These are phyloP conservation scores for Hyperopisus bebe DNA, from an alignment of 2,113 vertebrate genomes.

Conservation along the genomic window DNA sequence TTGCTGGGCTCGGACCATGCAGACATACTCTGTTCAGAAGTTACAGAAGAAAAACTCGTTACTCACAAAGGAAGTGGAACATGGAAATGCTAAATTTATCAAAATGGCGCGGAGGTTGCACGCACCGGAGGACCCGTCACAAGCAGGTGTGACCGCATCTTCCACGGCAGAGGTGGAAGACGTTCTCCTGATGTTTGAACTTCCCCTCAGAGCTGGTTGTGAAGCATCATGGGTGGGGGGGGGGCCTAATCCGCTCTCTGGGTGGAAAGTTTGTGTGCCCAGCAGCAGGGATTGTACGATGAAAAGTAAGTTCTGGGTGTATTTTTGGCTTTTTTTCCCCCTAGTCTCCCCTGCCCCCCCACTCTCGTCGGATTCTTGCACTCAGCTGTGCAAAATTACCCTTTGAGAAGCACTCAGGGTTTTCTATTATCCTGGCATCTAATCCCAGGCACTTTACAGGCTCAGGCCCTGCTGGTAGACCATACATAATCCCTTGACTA, in stretches of 20 bases:
- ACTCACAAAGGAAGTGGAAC: not conserved
- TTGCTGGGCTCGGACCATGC: too few relatives aligned
- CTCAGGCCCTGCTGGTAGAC: constrained; percentile 44
- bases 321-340: not conserved
- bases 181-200: not conserved
- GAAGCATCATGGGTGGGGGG: not conserved
- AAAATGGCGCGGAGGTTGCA: not conserved
- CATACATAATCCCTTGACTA: constrained; percentile 39
- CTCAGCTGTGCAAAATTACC: constrained; percentile 34
- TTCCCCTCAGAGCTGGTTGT: not conserved
- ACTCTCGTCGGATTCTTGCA: constrained; percentile 33
- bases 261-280: not conserved
- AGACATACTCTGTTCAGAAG: not conserved
- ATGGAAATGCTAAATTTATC: not conserved
- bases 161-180: not conserved
- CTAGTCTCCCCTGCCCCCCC: not conserved
- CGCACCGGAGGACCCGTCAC: not conserved
- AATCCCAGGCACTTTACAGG: constrained; percentile 48
- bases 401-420: constrained; percentile 35
- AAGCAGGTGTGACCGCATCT: not conserved
- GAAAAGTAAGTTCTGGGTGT: not conserved
- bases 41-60: not conserved
- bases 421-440: constrained; percentile 50
- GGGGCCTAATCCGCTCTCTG: not conserved
- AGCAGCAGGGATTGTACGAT: not conserved